Evolutionary conservation across 2,888 invertebrate species (phyloP).

Genomic region (Oligia latruncula): DNA sequence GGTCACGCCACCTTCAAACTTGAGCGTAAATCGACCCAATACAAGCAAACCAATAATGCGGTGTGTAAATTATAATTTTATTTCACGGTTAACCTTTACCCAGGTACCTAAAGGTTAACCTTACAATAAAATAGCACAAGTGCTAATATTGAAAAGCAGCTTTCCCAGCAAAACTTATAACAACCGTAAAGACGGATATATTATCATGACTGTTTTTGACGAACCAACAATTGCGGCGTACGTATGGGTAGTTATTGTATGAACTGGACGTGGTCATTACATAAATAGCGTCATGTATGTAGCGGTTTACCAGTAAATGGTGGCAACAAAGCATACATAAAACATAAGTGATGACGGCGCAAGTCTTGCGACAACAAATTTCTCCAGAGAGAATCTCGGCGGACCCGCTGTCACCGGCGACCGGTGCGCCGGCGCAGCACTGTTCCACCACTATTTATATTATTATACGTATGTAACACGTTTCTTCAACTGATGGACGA

Average conservation of each 20-base stretch:
- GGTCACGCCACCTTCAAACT: constrained; percentile 76
- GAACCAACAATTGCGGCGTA: background rate
- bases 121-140: too few relatives aligned
- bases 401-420: constrained; percentile 73
- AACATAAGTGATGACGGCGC: constrained; percentile 77
- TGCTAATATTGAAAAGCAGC: background rate
- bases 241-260: constrained; percentile 8
- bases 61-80: constrained; percentile 10
- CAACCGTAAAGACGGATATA: background rate
- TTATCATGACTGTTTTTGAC: constrained; percentile 1
- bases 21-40: constrained; percentile 45
- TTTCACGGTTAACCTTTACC: background rate
- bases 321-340: constrained; percentile 80
- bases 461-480: constrained; percentile 55
- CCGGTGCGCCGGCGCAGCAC: constrained; percentile 64
- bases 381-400: constrained; percentile 83
- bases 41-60: constrained; percentile 18
- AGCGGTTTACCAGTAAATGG: constrained; percentile 65
- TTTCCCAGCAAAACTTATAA: constrained; percentile 34
- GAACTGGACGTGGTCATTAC: constrained; percentile 54
- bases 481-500: constrained; percentile 30
- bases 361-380: constrained; percentile 78
- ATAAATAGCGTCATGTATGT: constrained; percentile 64
- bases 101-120: too few relatives aligned
- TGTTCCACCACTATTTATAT: constrained; percentile 60